These are phyloP conservation scores for Nothura maculosa DNA, from an alignment of 2,797 vertebrate species.

Conservation along the genomic window DNA sequence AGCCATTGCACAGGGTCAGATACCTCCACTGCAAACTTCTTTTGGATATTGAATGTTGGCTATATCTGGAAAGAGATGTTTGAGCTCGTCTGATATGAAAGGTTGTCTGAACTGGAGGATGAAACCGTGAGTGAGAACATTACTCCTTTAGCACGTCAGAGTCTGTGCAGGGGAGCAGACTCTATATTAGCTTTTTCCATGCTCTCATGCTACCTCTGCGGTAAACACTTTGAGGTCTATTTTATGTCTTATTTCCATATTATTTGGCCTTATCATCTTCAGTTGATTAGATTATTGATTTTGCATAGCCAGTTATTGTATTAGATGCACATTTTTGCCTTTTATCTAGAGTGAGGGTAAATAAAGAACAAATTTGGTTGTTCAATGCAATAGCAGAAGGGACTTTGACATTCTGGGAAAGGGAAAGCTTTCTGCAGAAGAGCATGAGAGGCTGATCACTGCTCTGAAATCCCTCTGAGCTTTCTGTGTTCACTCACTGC, in stretches of 20 bases:
- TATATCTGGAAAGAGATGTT: background rate
- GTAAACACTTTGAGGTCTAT: background rate
- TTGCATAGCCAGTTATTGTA: background rate
- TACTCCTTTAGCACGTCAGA: background rate
- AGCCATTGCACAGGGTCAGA: rapidly evolving
- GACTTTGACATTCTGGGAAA: background rate
- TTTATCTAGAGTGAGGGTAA: background rate
- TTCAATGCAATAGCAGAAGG: slow-evolving; percentile 17
- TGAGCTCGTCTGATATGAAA: background rate
- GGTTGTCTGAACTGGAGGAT: background rate
- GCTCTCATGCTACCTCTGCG: background rate
- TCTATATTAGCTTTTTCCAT: background rate
- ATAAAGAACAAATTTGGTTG: background rate
- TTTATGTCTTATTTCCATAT: background rate
- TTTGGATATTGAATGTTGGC: background rate
- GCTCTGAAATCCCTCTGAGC: background rate
- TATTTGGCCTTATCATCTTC: background rate
- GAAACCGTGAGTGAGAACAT: rapidly evolving
- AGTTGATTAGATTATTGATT: background rate
- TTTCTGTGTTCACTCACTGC: slow-evolving; percentile 10
- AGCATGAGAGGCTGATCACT: background rate
- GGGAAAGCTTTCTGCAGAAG: slow-evolving; percentile 5
- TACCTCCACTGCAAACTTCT: background rate
- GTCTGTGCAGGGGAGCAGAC: background rate
- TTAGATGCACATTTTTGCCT: background rate